Evolutionary conservation across 2,888 invertebrate species (phyloP), one percentile per base, ranked within the genome.

Genomic region (Kryphioiulus occultus): DNA sequence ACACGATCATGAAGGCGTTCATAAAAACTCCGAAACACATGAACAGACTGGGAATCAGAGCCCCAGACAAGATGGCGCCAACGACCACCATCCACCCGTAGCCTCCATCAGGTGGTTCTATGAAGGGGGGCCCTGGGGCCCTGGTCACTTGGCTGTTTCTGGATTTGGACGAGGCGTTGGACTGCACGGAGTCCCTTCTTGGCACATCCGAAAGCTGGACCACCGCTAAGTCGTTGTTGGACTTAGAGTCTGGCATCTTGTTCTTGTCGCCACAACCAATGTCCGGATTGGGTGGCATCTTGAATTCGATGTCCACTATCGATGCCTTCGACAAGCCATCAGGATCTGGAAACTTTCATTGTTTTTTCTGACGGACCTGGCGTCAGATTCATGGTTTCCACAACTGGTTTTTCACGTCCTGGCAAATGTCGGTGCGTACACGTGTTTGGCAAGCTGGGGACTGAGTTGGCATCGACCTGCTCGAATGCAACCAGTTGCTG

Each of bases 61-160:
- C 53, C 22, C 88, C 88, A 15, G 85, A n/a, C 32, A 93, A 90
- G 90, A 93, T 93, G 0, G 93, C 93, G 2, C 92, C 92, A 78
- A 93, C 90, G 3, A 92, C 92, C 39, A 92, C 91, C 89, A 92
- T 90, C 92, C 92, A 92, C 0, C 92, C 92, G 92, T 92, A 92
- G 9, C 92, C 92, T 3, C 92, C 92, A 89, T 92, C 92, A 19
- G 90, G 90, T 39, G 90, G 89, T 59, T 86, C 85, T 7, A 42
- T 17, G n/a, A 30, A 5, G 0, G 84, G 84, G 17, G 32, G 32
- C 4, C 84, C 84, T 15, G 30, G 39, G n/a, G 84, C 32, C 9
- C 84, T n/a, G 84, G 32, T 84, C n/a, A 5, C 84, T 35, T 84
- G 32, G 19, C 84, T 84, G 84, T n/a, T 84, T 32, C 35, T 84